These are phyloP conservation scores for Noctilio leporinus DNA, from an alignment of 2,113 vertebrate species.

Conservation along the genomic window DNA sequence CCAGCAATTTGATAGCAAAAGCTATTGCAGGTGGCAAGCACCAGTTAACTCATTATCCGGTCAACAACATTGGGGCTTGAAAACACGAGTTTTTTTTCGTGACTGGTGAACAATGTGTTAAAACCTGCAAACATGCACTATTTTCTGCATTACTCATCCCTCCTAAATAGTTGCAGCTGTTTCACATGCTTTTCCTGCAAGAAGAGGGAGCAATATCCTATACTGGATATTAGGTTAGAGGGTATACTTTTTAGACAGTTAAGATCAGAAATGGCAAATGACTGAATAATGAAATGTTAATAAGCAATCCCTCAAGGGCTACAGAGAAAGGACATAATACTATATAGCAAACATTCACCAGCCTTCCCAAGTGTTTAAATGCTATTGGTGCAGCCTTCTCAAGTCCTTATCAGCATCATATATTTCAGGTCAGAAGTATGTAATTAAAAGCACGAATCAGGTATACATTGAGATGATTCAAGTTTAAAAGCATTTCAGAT, in stretches of 20 bases:
- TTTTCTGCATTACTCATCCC: constrained; percentile 50
- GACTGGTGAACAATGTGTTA: too few species aligned
- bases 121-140: constrained; percentile 44
- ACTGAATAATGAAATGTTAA: constrained; percentile 15
- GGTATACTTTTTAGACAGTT: neutral
- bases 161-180: constrained; percentile 49
- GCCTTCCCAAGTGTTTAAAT: neutral
- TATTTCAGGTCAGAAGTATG: constrained; percentile 31
- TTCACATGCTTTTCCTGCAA: neutral
- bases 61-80: too few species aligned
- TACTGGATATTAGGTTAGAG: neutral
- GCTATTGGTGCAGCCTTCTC: neutral
- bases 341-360: neutral
- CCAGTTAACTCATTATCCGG: too few species aligned
- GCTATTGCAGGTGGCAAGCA: too few species aligned
- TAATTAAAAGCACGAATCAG: constrained; percentile 22
- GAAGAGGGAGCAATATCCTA: neutral
- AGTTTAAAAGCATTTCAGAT: constrained; percentile 33
- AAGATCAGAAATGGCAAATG: constrained; percentile 14
- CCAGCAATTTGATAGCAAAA: too few species aligned
- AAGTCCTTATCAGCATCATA: constrained; percentile 20
- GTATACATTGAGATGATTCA: constrained; percentile 26
- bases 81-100: too few species aligned
- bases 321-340: neutral
- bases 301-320: neutral